Evolutionary conservation across 64 coral and sea anemone genomes (phyloP).

Genomic region (Actinia equina): DNA sequence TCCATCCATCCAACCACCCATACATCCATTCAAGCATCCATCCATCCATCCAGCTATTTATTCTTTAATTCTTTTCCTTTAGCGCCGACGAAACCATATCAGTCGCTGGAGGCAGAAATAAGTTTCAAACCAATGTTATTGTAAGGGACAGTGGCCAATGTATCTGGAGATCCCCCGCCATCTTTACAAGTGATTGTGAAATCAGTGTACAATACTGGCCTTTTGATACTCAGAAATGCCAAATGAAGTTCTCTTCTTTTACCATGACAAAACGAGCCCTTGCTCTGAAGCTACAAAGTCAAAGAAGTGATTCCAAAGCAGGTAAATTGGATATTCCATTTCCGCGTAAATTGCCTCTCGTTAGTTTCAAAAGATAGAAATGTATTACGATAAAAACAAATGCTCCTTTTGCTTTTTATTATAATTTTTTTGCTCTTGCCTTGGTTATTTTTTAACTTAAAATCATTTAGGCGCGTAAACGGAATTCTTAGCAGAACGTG

Average conservation of each 20-base stretch:
- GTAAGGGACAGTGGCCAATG: slow-evolving; percentile 14
- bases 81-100: slow-evolving; percentile 51
- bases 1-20: no score
- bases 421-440: background rate
- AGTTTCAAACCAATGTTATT: slow-evolving; percentile 36
- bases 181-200: slow-evolving; percentile 43
- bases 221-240: slow-evolving; percentile 41
- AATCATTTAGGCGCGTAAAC: background rate
- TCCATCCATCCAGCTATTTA: background rate
- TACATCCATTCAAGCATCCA: no score
- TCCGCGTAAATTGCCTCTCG: no score
- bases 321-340: background rate
- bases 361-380: no score
- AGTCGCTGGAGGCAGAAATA: slow-evolving; percentile 40
- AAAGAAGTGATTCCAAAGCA: background rate
- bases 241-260: slow-evolving; percentile 46
- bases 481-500: background rate
- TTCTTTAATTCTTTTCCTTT: background rate
- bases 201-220: slow-evolving; percentile 41
- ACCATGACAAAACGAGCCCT: slow-evolving; percentile 17
- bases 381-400: no score
- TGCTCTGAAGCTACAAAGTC: background rate
- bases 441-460: background rate
- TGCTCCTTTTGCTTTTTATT: background rate
- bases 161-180: slow-evolving; percentile 53